Base-by-base conservation (phyloP, 2,888 invertebrate species). In the Rhyacophila evoluta region DNA sequence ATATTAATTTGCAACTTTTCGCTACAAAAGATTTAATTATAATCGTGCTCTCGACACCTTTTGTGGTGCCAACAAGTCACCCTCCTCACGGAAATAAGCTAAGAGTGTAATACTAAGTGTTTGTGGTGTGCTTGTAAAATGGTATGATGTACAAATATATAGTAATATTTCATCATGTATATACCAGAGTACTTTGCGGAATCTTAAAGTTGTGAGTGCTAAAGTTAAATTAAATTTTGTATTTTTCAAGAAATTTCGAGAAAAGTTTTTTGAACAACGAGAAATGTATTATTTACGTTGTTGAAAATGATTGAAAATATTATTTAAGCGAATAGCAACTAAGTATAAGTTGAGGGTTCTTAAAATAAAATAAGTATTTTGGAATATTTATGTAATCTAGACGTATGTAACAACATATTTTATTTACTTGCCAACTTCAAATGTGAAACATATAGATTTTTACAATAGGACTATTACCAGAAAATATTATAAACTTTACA, bases 1-100 rank as follows among this genome's bases (percentile, higher is more conserved):
- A 74, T 68, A 68, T 74, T 74, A 74, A 74, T 74, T 74, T 74
- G 36, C 67, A 74, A 74, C 68, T 37, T 68, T 67, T 37, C 68
- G 68, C 36, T 68, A 68, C 74, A 68, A 74, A 74, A 74, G 74
- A 74, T 74, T 74, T 74, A 74, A 74, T 74, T 68, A 74, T 68
- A 74, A 41, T 55, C 55, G 25, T 55, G 55, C 55, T 55, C 73
- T 55, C 19, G 29, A 74, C 73, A 74, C 73, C 41, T 74, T 41
- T 41, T 41, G 73, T 33, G 55, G 55, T 8, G 55, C 33, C 8
- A 33, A 6, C 25, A 15, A 33, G 19, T 25, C 41, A 28, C 55
- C 73, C 55, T 19, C 55, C n/a, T 12, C 0, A 15, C 41, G 0
- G 25, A 55, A 55, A 55, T 55, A 55, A 55, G 55, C 55, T 25